Evolutionary conservation across 2,797 vertebrate species (phyloP).

Genomic region (Cuniculus paca): DNA sequence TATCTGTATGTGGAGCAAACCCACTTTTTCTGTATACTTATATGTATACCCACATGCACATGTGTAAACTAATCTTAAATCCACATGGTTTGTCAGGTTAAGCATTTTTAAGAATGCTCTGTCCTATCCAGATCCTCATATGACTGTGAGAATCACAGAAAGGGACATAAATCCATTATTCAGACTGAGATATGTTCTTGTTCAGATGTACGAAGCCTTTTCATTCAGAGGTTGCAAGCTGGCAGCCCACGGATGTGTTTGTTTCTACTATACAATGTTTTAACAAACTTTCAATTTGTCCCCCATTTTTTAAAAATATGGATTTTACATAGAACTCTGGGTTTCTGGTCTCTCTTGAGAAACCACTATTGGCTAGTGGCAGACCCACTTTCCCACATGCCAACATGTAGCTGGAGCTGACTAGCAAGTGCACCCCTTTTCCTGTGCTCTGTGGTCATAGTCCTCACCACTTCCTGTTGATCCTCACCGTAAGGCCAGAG

Average conservation of each 20-base stretch:
- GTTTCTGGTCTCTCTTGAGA: constrained; percentile 25
- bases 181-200: too few species aligned
- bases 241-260: not conserved
- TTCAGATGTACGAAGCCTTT: constrained; percentile 27
- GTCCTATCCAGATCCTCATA: not conserved
- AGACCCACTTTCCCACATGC: not conserved
- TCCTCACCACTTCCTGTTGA: not conserved
- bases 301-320: constrained; percentile 23
- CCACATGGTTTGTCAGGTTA: not conserved
- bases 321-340: not conserved
- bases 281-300: constrained; percentile 30
- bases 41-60: not conserved
- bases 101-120: not conserved
- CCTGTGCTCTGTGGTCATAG: not conserved
- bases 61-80: not conserved
- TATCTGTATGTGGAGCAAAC: constrained; percentile 31
- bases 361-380: not conserved
- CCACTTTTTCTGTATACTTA: not conserved
- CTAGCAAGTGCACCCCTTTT: not conserved
- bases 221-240: not conserved
- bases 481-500: not conserved
- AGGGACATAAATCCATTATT: not conserved
- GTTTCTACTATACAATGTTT: not conserved
- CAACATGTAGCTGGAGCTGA: not conserved
- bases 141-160: not conserved